Conservation (phyloP, 1,140 invertebrate species). For the Drosophila gunungcola region DNA sequence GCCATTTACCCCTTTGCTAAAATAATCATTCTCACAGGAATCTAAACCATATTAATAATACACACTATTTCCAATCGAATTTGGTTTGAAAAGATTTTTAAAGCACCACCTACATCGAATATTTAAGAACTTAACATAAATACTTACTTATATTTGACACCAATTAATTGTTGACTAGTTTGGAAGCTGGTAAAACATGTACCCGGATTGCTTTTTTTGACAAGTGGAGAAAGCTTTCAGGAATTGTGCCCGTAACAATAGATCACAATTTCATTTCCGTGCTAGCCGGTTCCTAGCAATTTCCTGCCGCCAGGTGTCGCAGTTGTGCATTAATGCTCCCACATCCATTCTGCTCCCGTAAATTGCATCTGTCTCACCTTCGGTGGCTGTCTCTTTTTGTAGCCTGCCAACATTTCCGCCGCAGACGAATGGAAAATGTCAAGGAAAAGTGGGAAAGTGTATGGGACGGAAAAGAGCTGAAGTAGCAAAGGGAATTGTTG, state of each 20-base stretch:
- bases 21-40: too few species aligned
- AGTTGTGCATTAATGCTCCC: conserved; percentile 40
- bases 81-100: too few species aligned
- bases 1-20: neutral
- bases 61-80: too few species aligned
- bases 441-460: conserved; percentile 21
- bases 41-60: too few species aligned
- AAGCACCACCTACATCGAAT: too few species aligned
- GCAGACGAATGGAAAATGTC: conserved; percentile 50
- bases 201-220: neutral
- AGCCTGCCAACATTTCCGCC: conserved; percentile 67
- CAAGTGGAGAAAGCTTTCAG: conserved; percentile 4
- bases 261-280: conserved; percentile 42
- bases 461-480: conserved; percentile 2
- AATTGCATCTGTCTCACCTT: conserved; percentile 48
- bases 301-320: conserved; percentile 42
- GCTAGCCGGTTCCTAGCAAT: conserved; percentile 31
- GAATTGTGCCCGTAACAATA: conserved; percentile 25
- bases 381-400: conserved; percentile 10
- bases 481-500: conserved; percentile 17
- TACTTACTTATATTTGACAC: neutral
- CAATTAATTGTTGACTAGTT: neutral
- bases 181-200: neutral
- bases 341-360: conserved; percentile 34
- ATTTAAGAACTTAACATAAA: too few species aligned